Percentiles rank a stretch among this genome's conserved stretches.
phyloP scores from a whole-genome alignment of 1,140 invertebrate species.

The Fopius arisanus region DNA sequence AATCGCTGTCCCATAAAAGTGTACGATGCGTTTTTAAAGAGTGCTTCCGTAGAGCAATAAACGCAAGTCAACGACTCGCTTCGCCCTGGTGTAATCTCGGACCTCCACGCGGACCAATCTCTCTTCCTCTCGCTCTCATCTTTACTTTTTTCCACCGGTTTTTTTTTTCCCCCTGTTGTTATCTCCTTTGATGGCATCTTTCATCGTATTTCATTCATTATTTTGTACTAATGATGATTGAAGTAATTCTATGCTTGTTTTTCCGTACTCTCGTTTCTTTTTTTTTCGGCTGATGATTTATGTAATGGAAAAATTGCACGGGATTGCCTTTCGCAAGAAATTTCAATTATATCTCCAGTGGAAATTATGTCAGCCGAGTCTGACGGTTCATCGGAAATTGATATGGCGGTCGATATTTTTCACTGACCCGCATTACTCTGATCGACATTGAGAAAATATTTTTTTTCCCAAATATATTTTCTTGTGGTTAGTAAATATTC shows the following conservation, averaged over 20 bases:
- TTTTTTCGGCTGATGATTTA: background rate
- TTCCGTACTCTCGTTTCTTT: background rate
- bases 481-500: no score
- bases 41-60: slow-evolving; percentile 59
- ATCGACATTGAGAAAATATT: no score
- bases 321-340: no score
- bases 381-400: no score
- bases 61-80: slow-evolving; percentile 48
- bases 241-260: background rate
- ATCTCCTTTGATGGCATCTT: background rate
- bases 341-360: no score
- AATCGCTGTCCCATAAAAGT: slow-evolving; percentile 61
- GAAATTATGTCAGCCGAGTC: no score
- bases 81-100: slow-evolving; percentile 43
- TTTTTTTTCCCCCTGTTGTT: background rate
- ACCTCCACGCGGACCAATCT: slow-evolving; percentile 33
- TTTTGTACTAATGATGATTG: slow-evolving; percentile 17
- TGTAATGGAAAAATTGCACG: background rate
- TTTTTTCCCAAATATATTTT: no score
- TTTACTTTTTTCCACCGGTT: background rate
- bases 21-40: slow-evolving; percentile 63
- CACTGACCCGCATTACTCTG: no score
- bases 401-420: no score
- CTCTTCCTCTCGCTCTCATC: background rate
- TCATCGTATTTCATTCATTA: slow-evolving; percentile 13